Base-by-base conservation (phyloP, 2,113 vertebrate genomes). In the Sinocyclocheilus rhinocerous region DNA sequence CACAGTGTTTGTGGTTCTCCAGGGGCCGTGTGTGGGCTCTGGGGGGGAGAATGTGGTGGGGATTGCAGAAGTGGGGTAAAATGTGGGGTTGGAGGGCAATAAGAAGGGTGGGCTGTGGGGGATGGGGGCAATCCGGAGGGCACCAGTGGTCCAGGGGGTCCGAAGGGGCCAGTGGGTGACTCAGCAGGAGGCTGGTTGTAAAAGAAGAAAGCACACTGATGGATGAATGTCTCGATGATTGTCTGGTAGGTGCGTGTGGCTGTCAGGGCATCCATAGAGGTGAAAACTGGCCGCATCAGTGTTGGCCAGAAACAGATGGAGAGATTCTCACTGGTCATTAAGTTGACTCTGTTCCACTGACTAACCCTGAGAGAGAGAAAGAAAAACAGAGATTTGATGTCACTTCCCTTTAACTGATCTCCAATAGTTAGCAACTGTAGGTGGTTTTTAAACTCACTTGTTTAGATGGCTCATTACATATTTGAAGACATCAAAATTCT, bases 221-320 rank as follows among this genome's bases (percentile, higher is more conserved):
- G 97, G 92, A 99, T 98, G 95, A 99, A 98, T 91, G 94, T 95
- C 94, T 99, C 97, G 55, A 98, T 98, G 97, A 98, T 98, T 95
- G 97, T 98, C 97, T 98, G 97, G 93, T 98, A 97, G 93, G 97
- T 97, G 78, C 97, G 95, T 0, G 97, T 97, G 91, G 97, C 97
- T 0, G 97, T 98, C 90, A 99, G 96, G 0, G 97, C 97, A 0
- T 98, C 97, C 97, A 98, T 98, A 24, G 97, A 97, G 93, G 96
- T 95, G 94, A 99, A 98, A 90, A 97, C 97, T 0, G 97, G 97
- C 15, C 97, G 88, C 97, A 98, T 98, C 85, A 99, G 83, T 0
- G 97, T 99, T 67, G 97, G 97, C 97, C 97, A 99, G 94, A 99
- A 99, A 92, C 97, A 99, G 93, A 99, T 99, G 91, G 97, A 98